These are phyloP conservation scores for Gryon sp. DNA, from an alignment of 1,140 invertebrate genomes.

Conservation along the genomic window DNA sequence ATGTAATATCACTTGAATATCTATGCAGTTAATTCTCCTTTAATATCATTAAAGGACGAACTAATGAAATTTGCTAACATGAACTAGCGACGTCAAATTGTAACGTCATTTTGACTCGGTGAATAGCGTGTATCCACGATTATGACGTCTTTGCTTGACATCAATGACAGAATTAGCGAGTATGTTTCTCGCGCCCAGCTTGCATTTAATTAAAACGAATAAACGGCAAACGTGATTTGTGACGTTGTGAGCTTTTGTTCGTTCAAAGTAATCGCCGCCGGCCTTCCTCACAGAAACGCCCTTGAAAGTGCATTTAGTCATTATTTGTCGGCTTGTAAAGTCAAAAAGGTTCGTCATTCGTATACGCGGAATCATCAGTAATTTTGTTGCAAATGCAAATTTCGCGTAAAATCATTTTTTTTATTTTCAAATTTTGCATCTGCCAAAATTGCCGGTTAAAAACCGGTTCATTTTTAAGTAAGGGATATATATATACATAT, in stretches of 20 bases:
- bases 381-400: too few species aligned
- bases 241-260: constrained; percentile 46
- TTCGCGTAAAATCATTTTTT: too few species aligned
- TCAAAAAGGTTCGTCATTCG: constrained; percentile 46
- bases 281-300: constrained; percentile 40
- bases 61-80: too few species aligned
- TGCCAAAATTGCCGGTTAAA: too few species aligned
- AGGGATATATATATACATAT: too few species aligned
- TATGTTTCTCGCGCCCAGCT: neutral
- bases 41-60: too few species aligned
- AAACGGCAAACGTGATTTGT: constrained; percentile 42
- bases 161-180: constrained; percentile 14
- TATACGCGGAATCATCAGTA: too few species aligned
- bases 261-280: constrained; percentile 46
- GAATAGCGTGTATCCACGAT: constrained; percentile 1
- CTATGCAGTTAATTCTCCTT: too few species aligned
- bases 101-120: neutral
- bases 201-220: constrained; percentile 46
- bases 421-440: too few species aligned
- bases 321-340: constrained; percentile 19
- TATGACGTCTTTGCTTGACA: constrained; percentile 8
- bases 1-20: too few species aligned
- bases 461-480: too few species aligned
- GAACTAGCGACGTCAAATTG: too few species aligned
- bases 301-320: constrained; percentile 58